Evolutionary conservation across 2,888 invertebrate species (phyloP), one percentile per base, ranked within the genome.

Genomic region (Cetonia aurata): DNA sequence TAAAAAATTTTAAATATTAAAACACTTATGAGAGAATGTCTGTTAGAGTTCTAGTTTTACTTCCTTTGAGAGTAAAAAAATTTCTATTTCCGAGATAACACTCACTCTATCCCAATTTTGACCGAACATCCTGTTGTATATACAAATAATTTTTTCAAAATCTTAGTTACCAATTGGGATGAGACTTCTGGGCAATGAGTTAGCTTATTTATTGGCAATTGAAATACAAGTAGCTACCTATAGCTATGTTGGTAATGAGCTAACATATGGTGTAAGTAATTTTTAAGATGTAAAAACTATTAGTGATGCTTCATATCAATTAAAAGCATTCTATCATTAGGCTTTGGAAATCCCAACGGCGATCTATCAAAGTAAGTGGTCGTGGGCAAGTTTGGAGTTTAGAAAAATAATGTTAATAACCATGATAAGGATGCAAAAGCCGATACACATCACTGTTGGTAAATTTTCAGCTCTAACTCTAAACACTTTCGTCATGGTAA

Each of bases 371-470:
- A 71, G 73, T 10, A 74, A 78, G 65, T 78, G 78, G 77, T 71
- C 75, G 46, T 65, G 65, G 31, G 62, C 76, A 37, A 74, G 71
- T 56, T 12, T 41, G 15, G 66, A 73, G 13, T 77, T 75, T 62
- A 77, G 75, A 69, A 74, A 74, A 31, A 73, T 73, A 48, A 75
- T 77, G 71, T 13, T 77, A 68, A 74, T 78, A 50, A 78, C 77
- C 15, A 77, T 77, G 73, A 74, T 74, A 70, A 74, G 77, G 53
- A 75, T 77, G 74, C 71, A 71, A 60, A 75, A 72, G 55, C 77
- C 77, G 19, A 74, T 78, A 59, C 71, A 76, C 74, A 71, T 78
- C 44, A 77, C 77, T 25, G 75, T 77, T 59, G 78, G 78, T 55
- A 78, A 78, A 72, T 77, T 78, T 72, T 72, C 75, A 57, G 75